These are phyloP conservation scores for Drosophila merina DNA, from an alignment of 2,888 invertebrate species.

Conservation along the genomic window DNA sequence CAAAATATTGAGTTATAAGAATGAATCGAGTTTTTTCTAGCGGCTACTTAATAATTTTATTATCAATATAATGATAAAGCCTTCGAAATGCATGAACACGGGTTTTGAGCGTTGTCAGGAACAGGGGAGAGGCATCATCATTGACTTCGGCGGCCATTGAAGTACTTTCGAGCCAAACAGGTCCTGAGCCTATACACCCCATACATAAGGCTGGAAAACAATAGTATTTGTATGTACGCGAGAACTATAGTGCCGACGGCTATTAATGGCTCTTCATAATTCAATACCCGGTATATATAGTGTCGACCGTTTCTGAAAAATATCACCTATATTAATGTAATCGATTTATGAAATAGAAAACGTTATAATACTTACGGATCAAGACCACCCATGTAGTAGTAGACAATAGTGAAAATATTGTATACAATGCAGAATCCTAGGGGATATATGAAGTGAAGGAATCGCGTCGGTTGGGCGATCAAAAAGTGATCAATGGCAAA, in stretches of 20 bases:
- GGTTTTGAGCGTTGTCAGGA: too few relatives aligned
- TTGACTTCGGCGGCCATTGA: neutral
- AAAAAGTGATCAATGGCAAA: conserved; percentile 47
- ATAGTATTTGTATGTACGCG: neutral
- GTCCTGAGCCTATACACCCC: conserved; percentile 53
- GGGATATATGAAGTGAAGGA: conserved; percentile 48
- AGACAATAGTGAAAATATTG: conserved; percentile 11
- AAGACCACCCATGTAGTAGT: conserved; percentile 26
- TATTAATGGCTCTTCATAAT: neutral
- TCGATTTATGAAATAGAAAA: too few relatives aligned
- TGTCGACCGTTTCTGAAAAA: neutral
- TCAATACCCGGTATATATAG: neutral
- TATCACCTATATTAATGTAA: neutral
- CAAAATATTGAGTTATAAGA: too few relatives aligned
- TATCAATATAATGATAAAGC: neutral
- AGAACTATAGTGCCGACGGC: neutral
- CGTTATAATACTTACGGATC: conserved; percentile 33
- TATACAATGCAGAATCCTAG: conserved; percentile 4
- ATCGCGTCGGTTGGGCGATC: conserved; percentile 47
- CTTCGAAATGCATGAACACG: too few relatives aligned
- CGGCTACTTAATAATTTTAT: neutral
- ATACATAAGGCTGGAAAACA: conserved; percentile 40
- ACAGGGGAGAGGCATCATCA: conserved; percentile 3
- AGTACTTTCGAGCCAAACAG: conserved; percentile 40
- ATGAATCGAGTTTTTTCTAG: too few relatives aligned